Evolutionary conservation across 1,140 invertebrate genomes (phyloP).

Genomic region (Conopomorpha cramerella): DNA sequence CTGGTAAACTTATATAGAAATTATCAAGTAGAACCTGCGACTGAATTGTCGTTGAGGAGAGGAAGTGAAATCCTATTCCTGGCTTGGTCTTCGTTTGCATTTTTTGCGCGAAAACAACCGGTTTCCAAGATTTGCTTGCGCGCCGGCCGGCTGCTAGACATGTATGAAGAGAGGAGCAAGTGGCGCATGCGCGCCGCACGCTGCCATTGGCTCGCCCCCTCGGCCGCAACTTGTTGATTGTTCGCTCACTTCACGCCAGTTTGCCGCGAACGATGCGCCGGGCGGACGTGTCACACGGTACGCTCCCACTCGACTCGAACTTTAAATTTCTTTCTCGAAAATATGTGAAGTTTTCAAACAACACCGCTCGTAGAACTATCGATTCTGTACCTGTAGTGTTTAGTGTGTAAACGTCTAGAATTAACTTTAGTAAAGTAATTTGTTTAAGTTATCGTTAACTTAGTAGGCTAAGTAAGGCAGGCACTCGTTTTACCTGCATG

Average conservation of each 20-base stretch:
- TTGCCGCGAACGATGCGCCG: constrained; percentile 48
- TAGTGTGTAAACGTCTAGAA: constrained; percentile 26
- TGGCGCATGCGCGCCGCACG: constrained; percentile 20
- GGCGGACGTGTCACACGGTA: constrained; percentile 31
- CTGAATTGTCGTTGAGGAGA: too few relatives aligned
- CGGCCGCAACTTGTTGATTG: constrained; percentile 53
- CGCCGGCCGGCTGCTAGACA: too few relatives aligned
- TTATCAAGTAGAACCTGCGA: too few relatives aligned
- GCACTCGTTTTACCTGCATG: constrained; percentile 54
- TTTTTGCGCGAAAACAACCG: too few relatives aligned
- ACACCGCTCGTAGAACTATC: constrained; percentile 27
- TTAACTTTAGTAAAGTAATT: constrained; percentile 35
- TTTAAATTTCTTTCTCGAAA: constrained; percentile 54
- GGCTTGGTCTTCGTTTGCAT: too few relatives aligned
- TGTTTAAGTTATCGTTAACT: constrained; percentile 49
- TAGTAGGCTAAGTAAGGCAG: too few relatives aligned
- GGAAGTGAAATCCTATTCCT: too few relatives aligned
- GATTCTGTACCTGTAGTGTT: constrained; percentile 14
- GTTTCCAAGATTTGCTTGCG: too few relatives aligned
- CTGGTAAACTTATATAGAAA: too few relatives aligned
- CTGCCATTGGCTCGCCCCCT: constrained; percentile 31
- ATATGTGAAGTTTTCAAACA: constrained; percentile 52
- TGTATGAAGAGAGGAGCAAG: too few relatives aligned
- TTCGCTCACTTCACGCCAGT: constrained; percentile 53
- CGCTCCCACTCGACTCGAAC: constrained; percentile 30